Base-by-base conservation (phyloP, 2,113 vertebrate species). In the Lamprologus lemairii region DNA sequence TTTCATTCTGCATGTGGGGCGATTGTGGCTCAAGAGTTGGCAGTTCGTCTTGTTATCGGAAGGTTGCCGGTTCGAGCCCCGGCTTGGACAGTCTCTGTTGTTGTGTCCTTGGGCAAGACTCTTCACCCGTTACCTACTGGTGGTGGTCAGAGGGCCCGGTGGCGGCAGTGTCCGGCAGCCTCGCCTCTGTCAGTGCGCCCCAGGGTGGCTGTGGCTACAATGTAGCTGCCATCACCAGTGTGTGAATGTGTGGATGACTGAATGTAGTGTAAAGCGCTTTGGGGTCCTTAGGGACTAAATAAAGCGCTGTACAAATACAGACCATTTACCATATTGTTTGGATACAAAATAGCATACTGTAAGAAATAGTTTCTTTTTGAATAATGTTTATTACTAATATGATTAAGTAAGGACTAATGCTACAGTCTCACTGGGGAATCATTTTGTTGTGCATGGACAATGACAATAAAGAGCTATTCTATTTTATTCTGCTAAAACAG, bases 61-160 rank as follows among this genome's bases (percentile, higher is more conserved):
- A 55, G 21, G 53, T 54, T 54, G 10, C n/a, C 6, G 53, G 4
- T 2, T 55, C n/a, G n/a, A n/a, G n/a, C n/a, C 6, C n/a, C 1
- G 3, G 51, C 9, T n/a, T 0, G 0, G 51, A 21, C 5, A 11
- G 19, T 21, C 9, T 53, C 19, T 0, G 3, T 23, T 1, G 2
- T 23, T 7, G 10, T 54, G 53, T 54, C 10, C 53, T 54, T 54
- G 53, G 53, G n/a, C 1, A 0, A 23, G 6, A 1, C 53, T 2
- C 9, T 54, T 54, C 9, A 4, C n/a, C 53, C 0, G 2, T 54
- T 54, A 0, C 53, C 53, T 54, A 23, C 6, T 23, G n/a, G 7
- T 2, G 6, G 1, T 33, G 53, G 10, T 23, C 53, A 54, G n/a
- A 54, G 10, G n/a, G 1, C 0, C 4, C 12, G 21, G 0, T 14